These are phyloP conservation scores for Tympanuchus pallidicinctus DNA, from an alignment of 2,113 vertebrate species.

Conservation along the genomic window DNA sequence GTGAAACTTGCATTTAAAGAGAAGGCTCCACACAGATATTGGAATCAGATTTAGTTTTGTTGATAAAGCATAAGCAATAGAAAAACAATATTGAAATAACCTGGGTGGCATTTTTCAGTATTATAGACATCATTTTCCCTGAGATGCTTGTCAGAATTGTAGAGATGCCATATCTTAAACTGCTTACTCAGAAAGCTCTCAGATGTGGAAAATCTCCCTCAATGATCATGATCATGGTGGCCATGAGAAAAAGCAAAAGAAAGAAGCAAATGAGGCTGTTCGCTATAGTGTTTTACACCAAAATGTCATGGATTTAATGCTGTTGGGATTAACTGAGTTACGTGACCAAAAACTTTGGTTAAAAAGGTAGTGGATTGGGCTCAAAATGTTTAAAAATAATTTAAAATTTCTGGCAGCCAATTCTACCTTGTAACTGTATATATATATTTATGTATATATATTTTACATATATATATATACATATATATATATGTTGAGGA, in stretches of 20 bases:
- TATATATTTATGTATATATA: no score
- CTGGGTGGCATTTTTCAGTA: not conserved
- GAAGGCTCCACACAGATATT: slow-evolving; percentile 2
- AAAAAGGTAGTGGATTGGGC: not conserved
- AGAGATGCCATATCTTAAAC: not conserved
- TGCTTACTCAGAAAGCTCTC: not conserved
- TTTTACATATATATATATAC: no score
- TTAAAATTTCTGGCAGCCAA: no score
- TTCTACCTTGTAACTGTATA: no score
- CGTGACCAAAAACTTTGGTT: not conserved
- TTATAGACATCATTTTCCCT: not conserved
- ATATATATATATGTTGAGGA: not conserved
- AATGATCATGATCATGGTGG: not conserved
- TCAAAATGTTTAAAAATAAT: not conserved
- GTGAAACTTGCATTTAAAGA: slow-evolving; percentile 35
- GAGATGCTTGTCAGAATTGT: not conserved
- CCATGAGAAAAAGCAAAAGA: not conserved
- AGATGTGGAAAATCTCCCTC: slow-evolving; percentile 22
- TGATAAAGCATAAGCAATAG: slow-evolving; percentile 13
- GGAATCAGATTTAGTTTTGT: slow-evolving; percentile 28
- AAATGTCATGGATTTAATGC: not conserved
- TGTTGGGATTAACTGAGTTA: not conserved
- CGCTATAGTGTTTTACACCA: not conserved
- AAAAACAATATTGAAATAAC: slow-evolving; percentile 23
- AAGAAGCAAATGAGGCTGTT: slow-evolving; percentile 2